phyloP scores from a whole-genome alignment of 2,888 invertebrate genomes.

The Pasiphila rectangulata region DNA sequence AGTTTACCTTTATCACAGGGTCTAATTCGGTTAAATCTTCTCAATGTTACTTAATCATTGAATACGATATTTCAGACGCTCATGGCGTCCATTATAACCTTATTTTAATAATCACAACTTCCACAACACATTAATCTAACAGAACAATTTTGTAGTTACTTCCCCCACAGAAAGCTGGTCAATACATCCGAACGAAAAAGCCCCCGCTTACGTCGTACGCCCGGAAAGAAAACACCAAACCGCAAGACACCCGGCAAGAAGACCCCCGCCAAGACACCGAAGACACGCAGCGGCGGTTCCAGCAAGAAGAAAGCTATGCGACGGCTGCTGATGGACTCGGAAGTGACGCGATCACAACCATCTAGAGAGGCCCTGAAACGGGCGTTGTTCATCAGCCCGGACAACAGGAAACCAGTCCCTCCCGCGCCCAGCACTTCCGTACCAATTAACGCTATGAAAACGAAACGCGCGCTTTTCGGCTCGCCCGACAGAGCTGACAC shows the following conservation, averaged over 20 bases:
- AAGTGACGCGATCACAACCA: constrained; percentile 59
- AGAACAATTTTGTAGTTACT: constrained; percentile 61
- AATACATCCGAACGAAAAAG: constrained; percentile 68
- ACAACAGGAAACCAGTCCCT: constrained; percentile 59
- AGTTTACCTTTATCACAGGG: too few relatives aligned
- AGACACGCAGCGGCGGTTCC: constrained; percentile 81
- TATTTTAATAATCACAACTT: constrained; percentile 2
- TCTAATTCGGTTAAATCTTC: too few relatives aligned
- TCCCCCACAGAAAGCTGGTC: constrained; percentile 74
- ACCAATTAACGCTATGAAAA: constrained; percentile 75
- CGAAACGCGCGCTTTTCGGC: constrained; percentile 84
- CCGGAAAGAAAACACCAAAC: constrained; percentile 66
- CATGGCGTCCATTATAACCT: not conserved
- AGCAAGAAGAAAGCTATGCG: constrained; percentile 81
- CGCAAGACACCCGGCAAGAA: constrained; percentile 75
- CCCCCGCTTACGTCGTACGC: constrained; percentile 74
- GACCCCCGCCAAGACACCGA: constrained; percentile 81
- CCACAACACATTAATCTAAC: constrained; percentile 39
- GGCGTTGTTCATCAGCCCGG: constrained; percentile 88
- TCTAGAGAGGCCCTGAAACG: constrained; percentile 82
- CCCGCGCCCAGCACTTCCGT: constrained; percentile 60
- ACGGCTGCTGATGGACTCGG: constrained; percentile 67
- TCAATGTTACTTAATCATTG: too few relatives aligned
- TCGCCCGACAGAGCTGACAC: constrained; percentile 77
- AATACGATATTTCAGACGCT: too few relatives aligned